Percentiles rank a stretch among this genome's conserved stretches.
These are phyloP conservation scores for Drosophila austrosaltans DNA, from an alignment of 2,888 invertebrate species.

Conservation along the genomic window DNA sequence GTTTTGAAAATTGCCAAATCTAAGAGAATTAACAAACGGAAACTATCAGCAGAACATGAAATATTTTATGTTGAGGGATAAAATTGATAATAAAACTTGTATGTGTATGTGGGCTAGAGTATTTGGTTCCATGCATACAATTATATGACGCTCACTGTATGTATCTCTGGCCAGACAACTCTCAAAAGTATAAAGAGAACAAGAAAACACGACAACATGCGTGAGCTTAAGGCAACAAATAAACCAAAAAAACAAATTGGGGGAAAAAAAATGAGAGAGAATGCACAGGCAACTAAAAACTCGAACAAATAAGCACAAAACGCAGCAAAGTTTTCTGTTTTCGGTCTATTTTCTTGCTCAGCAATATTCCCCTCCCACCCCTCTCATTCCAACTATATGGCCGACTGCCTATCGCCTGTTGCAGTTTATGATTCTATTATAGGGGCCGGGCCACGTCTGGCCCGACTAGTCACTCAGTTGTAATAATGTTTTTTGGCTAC, in stretches of 20 bases:
- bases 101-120: neutral
- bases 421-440: slow-evolving; percentile 56
- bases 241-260: slow-evolving; percentile 26
- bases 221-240: slow-evolving; percentile 35
- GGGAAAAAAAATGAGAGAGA: slow-evolving; percentile 11
- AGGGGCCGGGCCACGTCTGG: slow-evolving; percentile 42
- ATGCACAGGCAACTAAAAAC: slow-evolving; percentile 40
- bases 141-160: neutral
- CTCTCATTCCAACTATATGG: neutral
- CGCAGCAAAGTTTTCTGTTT: slow-evolving; percentile 37
- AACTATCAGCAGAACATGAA: no score
- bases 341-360: slow-evolving; percentile 37
- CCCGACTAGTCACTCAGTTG: slow-evolving; percentile 36
- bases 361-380: neutral
- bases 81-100: no score
- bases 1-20: no score
- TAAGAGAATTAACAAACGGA: no score
- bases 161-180: slow-evolving; percentile 32
- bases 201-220: slow-evolving; percentile 34
- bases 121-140: neutral
- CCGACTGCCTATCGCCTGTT: slow-evolving; percentile 20
- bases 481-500: slow-evolving; percentile 32
- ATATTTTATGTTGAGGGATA: no score
- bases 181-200: slow-evolving; percentile 21
- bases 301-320: slow-evolving; percentile 46